These are phyloP conservation scores for Nomia melanderi DNA, from an alignment of 1,140 invertebrate species.

Conservation along the genomic window DNA sequence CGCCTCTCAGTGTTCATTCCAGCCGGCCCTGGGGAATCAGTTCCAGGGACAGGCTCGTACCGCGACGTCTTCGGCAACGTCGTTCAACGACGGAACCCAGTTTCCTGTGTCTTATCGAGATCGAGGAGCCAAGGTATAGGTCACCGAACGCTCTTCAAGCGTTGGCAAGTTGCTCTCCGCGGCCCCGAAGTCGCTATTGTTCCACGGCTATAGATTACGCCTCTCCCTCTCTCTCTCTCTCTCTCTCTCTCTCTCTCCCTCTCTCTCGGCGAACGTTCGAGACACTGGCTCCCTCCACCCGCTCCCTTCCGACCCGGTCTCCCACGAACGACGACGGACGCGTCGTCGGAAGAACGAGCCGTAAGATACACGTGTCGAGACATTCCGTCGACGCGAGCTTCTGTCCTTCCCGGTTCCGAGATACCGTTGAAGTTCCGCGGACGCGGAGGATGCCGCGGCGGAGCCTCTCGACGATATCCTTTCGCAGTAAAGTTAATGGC, in stretches of 20 bases:
- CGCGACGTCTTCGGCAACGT: neutral
- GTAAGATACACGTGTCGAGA: constrained; percentile 51
- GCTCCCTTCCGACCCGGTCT: neutral
- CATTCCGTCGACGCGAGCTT: neutral
- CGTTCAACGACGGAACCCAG: neutral
- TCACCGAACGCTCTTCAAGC: neutral
- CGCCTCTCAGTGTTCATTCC: neutral
- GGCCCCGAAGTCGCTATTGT: constrained; percentile 18
- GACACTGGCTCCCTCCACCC: neutral
- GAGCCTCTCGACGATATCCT: constrained; percentile 25
- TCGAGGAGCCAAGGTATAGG: neutral
- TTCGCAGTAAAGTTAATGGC: constrained; percentile 26
- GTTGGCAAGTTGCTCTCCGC: constrained; percentile 31
- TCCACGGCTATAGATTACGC: constrained; percentile 26
- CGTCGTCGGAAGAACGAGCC: constrained; percentile 28
- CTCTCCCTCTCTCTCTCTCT: no score
- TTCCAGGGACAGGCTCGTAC: neutral
- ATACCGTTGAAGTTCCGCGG: constrained; percentile 20
- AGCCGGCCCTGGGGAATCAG: no score
- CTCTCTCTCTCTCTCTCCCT: no score
- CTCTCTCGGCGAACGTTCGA: neutral
- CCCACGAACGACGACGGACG: constrained; percentile 21
- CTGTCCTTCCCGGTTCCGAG: neutral
- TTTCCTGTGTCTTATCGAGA: constrained; percentile 15
- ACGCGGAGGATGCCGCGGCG: neutral